A percentile compares a stretch with the other conserved stretches of the same genome.
phyloP scores from a whole-genome alignment of 2,113 vertebrate species.

The Phrynocephalus versicolor region DNA sequence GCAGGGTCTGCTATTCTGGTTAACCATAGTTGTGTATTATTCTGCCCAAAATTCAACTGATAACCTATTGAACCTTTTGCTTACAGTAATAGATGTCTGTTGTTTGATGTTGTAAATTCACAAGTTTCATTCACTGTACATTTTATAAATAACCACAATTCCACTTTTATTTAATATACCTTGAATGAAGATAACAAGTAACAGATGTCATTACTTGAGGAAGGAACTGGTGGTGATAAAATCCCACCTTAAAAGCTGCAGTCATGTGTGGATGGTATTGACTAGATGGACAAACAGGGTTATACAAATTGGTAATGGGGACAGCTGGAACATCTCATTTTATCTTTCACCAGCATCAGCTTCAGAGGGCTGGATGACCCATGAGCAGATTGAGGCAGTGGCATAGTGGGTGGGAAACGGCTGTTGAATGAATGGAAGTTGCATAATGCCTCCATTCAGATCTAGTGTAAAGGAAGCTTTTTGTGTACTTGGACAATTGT shows the following conservation, averaged over 20 bases:
- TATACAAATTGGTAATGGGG: not conserved
- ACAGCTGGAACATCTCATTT: too few relatives aligned
- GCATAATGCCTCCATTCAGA: too few relatives aligned
- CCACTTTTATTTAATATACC: not conserved
- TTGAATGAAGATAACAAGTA: not conserved
- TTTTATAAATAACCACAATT: not conserved
- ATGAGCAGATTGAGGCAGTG: too few relatives aligned
- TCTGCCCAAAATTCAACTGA: not conserved
- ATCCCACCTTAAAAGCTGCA: not conserved
- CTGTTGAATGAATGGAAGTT: too few relatives aligned
- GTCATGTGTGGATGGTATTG: not conserved
- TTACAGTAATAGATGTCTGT: not conserved
- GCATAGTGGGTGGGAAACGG: too few relatives aligned
- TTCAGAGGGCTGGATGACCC: too few relatives aligned
- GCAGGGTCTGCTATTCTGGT: too few relatives aligned
- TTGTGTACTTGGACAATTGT: too few relatives aligned
- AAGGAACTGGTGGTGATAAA: not conserved
- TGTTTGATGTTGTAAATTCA: not conserved
- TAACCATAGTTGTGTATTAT: too few relatives aligned
- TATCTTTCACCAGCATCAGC: too few relatives aligned
- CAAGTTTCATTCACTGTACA: not conserved
- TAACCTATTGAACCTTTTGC: not conserved
- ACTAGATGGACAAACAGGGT: not conserved
- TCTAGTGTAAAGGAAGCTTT: too few relatives aligned
- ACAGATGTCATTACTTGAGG: not conserved